Conservation (phyloP, 1,140 invertebrate species). For the Eupristina koningsbergeri region DNA sequence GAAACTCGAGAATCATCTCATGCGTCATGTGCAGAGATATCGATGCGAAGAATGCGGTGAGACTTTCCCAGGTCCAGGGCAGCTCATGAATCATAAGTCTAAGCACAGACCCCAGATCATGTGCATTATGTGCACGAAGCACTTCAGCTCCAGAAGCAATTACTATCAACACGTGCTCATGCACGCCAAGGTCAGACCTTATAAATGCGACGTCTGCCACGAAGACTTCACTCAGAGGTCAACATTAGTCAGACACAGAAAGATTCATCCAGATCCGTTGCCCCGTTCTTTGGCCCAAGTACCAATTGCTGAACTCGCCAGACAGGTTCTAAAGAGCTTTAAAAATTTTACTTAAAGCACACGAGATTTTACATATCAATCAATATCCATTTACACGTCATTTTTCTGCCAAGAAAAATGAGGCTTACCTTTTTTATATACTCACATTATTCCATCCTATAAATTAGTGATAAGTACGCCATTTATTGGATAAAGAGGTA, state of each 20-base stretch:
- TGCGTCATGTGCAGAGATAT: slow-evolving; percentile 62
- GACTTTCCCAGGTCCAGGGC: slow-evolving; percentile 65
- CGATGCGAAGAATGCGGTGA: slow-evolving; percentile 56
- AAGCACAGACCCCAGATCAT: slow-evolving; percentile 73
- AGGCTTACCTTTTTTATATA: neutral
- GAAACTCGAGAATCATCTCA: slow-evolving; percentile 69
- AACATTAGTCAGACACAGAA: slow-evolving; percentile 59
- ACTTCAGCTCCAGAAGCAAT: slow-evolving; percentile 59
- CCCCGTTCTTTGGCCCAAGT: neutral
- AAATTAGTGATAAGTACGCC: too few species aligned
- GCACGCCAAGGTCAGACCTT: slow-evolving; percentile 79
- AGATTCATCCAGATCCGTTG: slow-evolving; percentile 52
- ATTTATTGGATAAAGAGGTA: too few species aligned
- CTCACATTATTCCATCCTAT: too few species aligned
- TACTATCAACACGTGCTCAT: slow-evolving; percentile 75
- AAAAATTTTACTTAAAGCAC: neutral
- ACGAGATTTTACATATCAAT: neutral
- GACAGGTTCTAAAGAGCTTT: slow-evolving; percentile 49
- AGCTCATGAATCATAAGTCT: slow-evolving; percentile 75
- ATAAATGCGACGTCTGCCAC: slow-evolving; percentile 72
- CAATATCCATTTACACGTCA: neutral
- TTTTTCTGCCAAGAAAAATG: too few species aligned
- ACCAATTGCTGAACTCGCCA: slow-evolving; percentile 56
- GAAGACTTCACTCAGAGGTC: slow-evolving; percentile 64
- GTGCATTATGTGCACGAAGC: slow-evolving; percentile 73